phyloP scores from a whole-genome alignment of 2,888 invertebrate species.

The Mongoloraphidia duomilia region DNA sequence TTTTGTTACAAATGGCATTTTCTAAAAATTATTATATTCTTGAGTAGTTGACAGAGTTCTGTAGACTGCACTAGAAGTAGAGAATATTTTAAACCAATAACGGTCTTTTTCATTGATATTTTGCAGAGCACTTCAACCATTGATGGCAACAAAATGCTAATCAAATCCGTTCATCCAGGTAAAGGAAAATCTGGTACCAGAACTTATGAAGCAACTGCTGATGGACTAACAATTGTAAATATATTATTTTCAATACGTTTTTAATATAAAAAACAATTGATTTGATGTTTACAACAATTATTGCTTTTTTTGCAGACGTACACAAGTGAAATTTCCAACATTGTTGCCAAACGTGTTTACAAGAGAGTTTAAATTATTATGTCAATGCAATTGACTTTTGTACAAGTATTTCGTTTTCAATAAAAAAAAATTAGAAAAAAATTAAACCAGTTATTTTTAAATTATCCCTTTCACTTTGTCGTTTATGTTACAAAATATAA shows the following conservation, averaged over 20 bases:
- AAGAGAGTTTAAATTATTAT: slow-evolving; percentile 6
- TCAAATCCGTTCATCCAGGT: slow-evolving; percentile 27
- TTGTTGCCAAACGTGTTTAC: not conserved
- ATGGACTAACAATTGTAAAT: slow-evolving; percentile 24
- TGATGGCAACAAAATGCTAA: slow-evolving; percentile 34
- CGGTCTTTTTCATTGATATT: slow-evolving; percentile 7
- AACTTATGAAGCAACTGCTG: slow-evolving; percentile 29
- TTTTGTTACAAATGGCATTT: no score
- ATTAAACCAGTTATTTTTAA: no score
- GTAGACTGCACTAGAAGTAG: no score
- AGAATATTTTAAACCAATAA: no score
- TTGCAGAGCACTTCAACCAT: slow-evolving; percentile 40
- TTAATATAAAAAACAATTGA: not conserved
- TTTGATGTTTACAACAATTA: not conserved
- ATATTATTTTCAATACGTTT: not conserved
- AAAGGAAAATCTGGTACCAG: slow-evolving; percentile 26
- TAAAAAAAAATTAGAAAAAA: no score
- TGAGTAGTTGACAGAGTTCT: no score
- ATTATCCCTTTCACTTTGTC: no score
- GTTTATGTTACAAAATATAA: no score
- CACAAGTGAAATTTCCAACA: not conserved
- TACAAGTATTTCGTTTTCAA: not conserved
- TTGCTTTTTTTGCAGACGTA: not conserved
- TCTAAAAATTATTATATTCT: no score
- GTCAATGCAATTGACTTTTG: not conserved